Conservation (phyloP, 2,113 vertebrate species). For the Microcebus ravelobensis region DNA sequence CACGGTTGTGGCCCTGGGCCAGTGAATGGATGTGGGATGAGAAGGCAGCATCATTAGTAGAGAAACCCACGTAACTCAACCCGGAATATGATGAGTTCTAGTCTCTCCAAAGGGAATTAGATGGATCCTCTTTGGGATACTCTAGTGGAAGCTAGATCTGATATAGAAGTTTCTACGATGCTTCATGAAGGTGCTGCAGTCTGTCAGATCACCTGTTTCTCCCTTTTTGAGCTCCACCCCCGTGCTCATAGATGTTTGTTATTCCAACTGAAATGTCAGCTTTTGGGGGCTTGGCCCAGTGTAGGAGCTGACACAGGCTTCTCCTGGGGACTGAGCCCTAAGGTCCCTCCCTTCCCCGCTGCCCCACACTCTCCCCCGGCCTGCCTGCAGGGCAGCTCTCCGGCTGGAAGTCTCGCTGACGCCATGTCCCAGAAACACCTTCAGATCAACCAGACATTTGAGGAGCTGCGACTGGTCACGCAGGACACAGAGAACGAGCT, state of each 20-base stretch:
- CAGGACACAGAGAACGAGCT: constrained; percentile 96
- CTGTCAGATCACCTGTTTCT: no score
- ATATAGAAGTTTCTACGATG: background rate
- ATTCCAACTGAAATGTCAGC: background rate
- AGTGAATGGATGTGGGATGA: background rate
- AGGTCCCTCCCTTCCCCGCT: background rate
- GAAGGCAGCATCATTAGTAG: background rate
- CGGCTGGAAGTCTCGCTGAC: constrained; percentile 91
- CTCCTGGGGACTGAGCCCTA: background rate
- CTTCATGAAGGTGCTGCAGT: background rate
- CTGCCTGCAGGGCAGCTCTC: constrained; percentile 91
- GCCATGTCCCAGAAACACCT: constrained; percentile 99
- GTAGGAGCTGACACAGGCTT: background rate
- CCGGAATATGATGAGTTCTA: background rate
- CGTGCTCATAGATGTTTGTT: background rate
- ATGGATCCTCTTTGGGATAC: background rate
- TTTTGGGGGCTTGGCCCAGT: background rate
- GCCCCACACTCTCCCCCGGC: no score
- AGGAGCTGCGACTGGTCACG: constrained; percentile 94
- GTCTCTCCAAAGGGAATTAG: background rate
- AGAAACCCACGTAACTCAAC: background rate
- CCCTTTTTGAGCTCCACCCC: background rate
- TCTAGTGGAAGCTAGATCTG: background rate
- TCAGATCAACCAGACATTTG: constrained; percentile 97
- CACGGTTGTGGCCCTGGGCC: no score